These are phyloP conservation scores for Atherinosoma microstoma DNA, from an alignment of 2,797 vertebrate species.

Conservation along the genomic window DNA sequence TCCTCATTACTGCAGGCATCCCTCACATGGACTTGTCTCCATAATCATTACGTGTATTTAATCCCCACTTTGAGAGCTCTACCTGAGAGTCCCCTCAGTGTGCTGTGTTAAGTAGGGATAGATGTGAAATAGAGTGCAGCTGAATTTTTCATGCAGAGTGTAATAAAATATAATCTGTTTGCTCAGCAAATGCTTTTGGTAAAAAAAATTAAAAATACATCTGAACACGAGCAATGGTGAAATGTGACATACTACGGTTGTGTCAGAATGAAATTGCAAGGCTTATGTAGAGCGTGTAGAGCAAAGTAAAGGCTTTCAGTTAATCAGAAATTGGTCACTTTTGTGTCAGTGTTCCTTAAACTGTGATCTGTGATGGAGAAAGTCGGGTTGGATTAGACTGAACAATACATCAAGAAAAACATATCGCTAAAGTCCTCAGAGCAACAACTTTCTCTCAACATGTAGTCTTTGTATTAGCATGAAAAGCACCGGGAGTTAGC, in stretches of 20 bases:
- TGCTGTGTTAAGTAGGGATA: constrained; percentile 16
- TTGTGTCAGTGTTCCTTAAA: background rate
- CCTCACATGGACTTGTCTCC: constrained; percentile 55
- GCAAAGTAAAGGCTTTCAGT: background rate
- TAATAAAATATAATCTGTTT: constrained; percentile 29
- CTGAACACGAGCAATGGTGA: constrained; percentile 3
- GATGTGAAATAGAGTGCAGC: constrained; percentile 32
- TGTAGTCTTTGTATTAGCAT: background rate
- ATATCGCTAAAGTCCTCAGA: background rate
- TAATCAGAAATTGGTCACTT: background rate
- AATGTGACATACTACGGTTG: constrained; percentile 3
- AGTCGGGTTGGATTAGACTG: background rate
- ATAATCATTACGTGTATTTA: constrained; percentile 66
- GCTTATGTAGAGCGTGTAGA: constrained; percentile 9
- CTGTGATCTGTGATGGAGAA: background rate
- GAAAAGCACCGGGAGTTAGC: background rate
- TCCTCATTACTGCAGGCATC: constrained; percentile 70
- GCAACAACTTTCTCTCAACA: background rate
- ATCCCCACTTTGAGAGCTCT: constrained; percentile 50
- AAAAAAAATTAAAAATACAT: background rate
- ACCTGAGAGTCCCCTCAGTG: constrained; percentile 50
- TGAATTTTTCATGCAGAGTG: constrained; percentile 14
- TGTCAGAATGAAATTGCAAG: constrained; percentile 13
- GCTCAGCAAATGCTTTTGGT: constrained; percentile 15
- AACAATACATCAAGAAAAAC: background rate